Percentiles rank a stretch among this genome's conserved stretches.
These are phyloP conservation scores for Thecocarcelia acutangulata DNA, from an alignment of 2,888 invertebrate species.

Conservation along the genomic window DNA sequence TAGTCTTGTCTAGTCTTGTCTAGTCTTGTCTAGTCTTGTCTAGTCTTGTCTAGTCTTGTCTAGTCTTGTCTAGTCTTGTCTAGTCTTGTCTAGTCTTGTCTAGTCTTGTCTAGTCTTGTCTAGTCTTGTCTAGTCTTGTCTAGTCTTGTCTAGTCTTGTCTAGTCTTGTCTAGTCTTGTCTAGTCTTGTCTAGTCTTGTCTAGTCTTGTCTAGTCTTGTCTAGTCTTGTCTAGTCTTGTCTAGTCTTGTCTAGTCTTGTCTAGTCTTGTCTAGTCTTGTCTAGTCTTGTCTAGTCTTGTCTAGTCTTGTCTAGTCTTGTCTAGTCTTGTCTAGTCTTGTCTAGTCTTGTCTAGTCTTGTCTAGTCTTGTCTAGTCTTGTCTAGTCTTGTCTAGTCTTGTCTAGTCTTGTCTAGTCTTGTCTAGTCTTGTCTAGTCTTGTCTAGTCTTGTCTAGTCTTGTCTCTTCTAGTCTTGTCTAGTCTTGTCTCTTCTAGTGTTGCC, in stretches of 20 bases:
- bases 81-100: no score
- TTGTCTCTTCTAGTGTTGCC: no score
- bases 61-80: no score
- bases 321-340: background rate
- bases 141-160: no score
- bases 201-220: no score
- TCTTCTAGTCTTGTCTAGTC: background rate
- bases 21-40: background rate
- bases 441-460: background rate
- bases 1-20: background rate
- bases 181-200: background rate
- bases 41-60: background rate
- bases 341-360: background rate
- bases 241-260: no score
- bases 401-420: no score
- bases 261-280: constrained; percentile 1
- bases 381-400: no score
- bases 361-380: background rate
- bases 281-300: background rate
- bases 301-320: background rate
- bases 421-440: no score
- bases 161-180: background rate
- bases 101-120: background rate
- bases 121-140: no score
- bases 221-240: background rate